Evolutionary conservation across 1,140 invertebrate genomes (phyloP).

Genomic region (Drosophila carrolli): DNA sequence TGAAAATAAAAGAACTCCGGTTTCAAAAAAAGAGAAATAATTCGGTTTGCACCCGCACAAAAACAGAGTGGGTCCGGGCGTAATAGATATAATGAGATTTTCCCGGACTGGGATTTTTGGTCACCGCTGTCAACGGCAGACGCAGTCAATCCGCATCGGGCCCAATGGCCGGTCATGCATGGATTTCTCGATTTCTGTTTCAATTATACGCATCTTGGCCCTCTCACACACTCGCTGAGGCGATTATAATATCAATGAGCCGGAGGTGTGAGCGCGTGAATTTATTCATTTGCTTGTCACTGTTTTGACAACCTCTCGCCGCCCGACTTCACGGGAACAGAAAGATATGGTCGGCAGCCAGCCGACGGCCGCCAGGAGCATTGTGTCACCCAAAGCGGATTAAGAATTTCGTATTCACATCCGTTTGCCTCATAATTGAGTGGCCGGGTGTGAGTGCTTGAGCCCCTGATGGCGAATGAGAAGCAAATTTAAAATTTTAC

Average conservation of each 20-base stretch:
- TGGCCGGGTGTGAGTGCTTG: constrained; percentile 48
- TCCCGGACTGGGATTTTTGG: constrained; percentile 31
- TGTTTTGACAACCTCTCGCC: constrained; percentile 73
- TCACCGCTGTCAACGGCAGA: constrained; percentile 48
- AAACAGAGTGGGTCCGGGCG: constrained; percentile 15
- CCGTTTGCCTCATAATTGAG: constrained; percentile 81
- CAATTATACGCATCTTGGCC: constrained; percentile 72
- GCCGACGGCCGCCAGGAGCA: constrained; percentile 33
- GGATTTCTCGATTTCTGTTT: constrained; percentile 81
- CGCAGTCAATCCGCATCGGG: constrained; percentile 53
- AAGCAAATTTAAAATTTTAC: constrained; percentile 85
- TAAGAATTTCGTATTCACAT: constrained; percentile 83
- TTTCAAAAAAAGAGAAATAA: constrained; percentile 8
- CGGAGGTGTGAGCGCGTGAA: constrained; percentile 70
- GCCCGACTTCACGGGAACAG: constrained; percentile 22
- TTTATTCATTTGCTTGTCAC: constrained; percentile 78
- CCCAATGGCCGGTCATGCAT: constrained; percentile 64
- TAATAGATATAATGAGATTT: constrained; percentile 71
- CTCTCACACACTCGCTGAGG: constrained; percentile 28
- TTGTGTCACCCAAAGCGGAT: constrained; percentile 82
- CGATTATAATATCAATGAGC: constrained; percentile 79
- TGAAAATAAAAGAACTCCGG: constrained; percentile 22
- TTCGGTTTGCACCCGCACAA: constrained; percentile 26
- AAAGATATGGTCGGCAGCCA: constrained; percentile 22
- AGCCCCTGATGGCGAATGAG: constrained; percentile 73